phyloP scores from a whole-genome alignment of 2,888 invertebrate genomes.

The Caenorhabditis virilis region DNA sequence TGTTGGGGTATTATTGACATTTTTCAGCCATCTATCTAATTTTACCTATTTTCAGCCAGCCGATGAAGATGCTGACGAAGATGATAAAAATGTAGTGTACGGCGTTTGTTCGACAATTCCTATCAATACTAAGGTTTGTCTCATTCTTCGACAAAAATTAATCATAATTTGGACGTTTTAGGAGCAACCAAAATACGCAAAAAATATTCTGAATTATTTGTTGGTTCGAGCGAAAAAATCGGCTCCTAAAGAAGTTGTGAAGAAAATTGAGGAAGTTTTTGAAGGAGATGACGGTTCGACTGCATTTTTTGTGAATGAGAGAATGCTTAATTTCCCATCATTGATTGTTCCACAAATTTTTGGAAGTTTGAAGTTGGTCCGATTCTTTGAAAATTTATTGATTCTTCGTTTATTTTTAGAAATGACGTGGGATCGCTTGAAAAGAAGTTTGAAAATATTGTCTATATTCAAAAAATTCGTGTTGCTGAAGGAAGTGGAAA shows the following conservation, averaged over 20 bases:
- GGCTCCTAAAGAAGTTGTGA: slow-evolving; percentile 39
- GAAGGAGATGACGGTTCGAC: slow-evolving; percentile 11
- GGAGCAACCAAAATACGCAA: slow-evolving; percentile 38
- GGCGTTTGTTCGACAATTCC: slow-evolving; percentile 40
- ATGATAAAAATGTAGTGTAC: slow-evolving; percentile 36
- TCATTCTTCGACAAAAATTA: no score
- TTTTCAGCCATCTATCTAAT: not conserved
- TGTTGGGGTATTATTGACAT: slow-evolving; percentile 18
- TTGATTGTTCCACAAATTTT: slow-evolving; percentile 56
- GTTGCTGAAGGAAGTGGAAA: slow-evolving; percentile 24
- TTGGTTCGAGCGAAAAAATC: slow-evolving; percentile 49
- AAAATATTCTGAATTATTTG: slow-evolving; percentile 37
- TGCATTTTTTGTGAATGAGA: slow-evolving; percentile 58
- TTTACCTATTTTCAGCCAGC: slow-evolving; percentile 37
- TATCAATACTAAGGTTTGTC: slow-evolving; percentile 12
- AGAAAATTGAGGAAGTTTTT: slow-evolving; percentile 42
- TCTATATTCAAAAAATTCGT: slow-evolving; percentile 54
- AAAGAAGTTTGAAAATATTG: slow-evolving; percentile 25
- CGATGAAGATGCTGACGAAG: slow-evolving; percentile 56
- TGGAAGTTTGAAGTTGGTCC: slow-evolving; percentile 21
- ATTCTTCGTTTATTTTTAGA: slow-evolving; percentile 10
- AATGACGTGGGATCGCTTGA: slow-evolving; percentile 31
- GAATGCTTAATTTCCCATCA: slow-evolving; percentile 61
- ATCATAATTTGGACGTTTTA: no score
- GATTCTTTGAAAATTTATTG: not conserved